phyloP scores from a whole-genome alignment of 2,113 vertebrate species.

The Gallinago paraguaiae region DNA sequence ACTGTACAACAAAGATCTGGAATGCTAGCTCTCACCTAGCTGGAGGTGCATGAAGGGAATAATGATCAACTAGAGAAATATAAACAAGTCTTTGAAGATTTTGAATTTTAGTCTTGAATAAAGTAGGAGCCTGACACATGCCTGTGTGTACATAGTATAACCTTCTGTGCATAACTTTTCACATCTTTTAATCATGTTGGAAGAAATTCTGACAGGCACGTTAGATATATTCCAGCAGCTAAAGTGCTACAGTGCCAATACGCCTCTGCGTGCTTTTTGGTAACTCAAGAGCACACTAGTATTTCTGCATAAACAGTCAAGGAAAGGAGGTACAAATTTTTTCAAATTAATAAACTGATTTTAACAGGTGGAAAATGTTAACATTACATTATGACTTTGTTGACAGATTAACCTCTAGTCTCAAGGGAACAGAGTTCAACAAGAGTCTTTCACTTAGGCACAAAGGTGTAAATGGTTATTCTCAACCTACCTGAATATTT shows the following conservation, averaged over 20 bases:
- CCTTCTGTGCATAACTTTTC: background rate
- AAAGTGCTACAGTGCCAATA: background rate
- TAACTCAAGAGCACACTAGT: background rate
- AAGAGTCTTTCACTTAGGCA: background rate
- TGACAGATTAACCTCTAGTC: background rate
- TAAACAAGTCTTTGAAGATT: background rate
- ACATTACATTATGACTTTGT: background rate
- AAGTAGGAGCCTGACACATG: background rate
- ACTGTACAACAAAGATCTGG: background rate
- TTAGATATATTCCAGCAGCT: background rate
- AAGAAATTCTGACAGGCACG: background rate
- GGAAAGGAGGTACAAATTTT: background rate
- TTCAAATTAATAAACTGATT: background rate
- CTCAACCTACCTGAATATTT: background rate
- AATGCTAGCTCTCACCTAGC: accelerated
- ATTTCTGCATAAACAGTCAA: background rate
- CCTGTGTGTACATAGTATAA: background rate
- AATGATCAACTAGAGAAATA: background rate
- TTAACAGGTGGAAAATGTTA: background rate
- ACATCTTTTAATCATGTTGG: background rate
- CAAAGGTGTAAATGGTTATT: background rate
- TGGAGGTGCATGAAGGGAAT: background rate
- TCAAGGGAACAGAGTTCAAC: background rate
- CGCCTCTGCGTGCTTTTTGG: background rate
- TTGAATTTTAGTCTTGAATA: background rate